Conservation (phyloP, 2,888 invertebrate genomes). For the Autographa pulchrina region DNA sequence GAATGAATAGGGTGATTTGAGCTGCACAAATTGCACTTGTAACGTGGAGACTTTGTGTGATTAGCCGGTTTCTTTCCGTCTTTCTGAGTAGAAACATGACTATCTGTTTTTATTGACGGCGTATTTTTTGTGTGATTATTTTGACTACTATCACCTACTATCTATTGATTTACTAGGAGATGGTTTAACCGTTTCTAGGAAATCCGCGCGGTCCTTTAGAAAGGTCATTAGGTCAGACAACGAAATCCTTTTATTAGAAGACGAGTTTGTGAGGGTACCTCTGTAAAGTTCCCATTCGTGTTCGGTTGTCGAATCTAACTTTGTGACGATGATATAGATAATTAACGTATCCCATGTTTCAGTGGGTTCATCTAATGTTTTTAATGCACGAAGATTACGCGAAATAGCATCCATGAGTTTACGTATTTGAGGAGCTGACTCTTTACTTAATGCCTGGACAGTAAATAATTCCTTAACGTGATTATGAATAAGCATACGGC, state of each 20-base stretch:
- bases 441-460: constrained; percentile 20
- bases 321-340: constrained; percentile 43
- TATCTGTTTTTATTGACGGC: too few species aligned
- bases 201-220: constrained; percentile 11
- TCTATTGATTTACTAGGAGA: too few species aligned
- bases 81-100: too few species aligned
- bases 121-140: too few species aligned
- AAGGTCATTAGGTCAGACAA: constrained; percentile 44
- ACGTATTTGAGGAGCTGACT: constrained; percentile 41
- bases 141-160: too few species aligned
- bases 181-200: too few species aligned
- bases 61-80: too few species aligned
- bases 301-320: constrained; percentile 49
- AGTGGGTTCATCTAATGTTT: constrained; percentile 44
- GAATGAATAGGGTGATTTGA: constrained; percentile 44
- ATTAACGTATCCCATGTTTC: too few species aligned
- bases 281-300: constrained; percentile 54
- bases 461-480: background rate
- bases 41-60: constrained; percentile 16
- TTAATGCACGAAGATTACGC: constrained; percentile 45
- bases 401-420: constrained; percentile 42
- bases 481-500: background rate
- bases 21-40: constrained; percentile 36
- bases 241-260: constrained; percentile 9
- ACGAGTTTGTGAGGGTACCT: constrained; percentile 20